phyloP scores from a whole-genome alignment of 2,113 vertebrate species.

The Odocoileus hemionus region DNA sequence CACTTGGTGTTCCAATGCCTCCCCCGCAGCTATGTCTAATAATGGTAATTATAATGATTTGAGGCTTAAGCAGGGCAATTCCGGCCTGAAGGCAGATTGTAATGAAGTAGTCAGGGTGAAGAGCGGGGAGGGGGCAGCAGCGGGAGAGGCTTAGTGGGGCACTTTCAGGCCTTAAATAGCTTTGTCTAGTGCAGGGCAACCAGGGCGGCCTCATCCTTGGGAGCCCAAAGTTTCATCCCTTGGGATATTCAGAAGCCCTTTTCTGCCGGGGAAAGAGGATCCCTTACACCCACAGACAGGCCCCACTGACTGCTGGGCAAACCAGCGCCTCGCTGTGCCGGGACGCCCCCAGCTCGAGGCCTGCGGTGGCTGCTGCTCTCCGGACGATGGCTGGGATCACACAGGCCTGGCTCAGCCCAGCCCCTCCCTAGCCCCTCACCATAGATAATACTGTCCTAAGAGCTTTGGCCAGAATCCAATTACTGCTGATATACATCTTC shows the following conservation, averaged over 20 bases:
- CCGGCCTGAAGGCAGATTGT: slow-evolving; percentile 79
- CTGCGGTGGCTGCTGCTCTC: background rate
- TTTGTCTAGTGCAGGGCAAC: background rate
- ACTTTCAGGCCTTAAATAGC: background rate
- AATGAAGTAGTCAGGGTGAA: slow-evolving; percentile 76
- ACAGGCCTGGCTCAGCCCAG: background rate
- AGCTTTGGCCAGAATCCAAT: slow-evolving; percentile 77
- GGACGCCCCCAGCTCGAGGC: background rate
- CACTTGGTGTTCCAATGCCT: slow-evolving; percentile 77
- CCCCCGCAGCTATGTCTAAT: slow-evolving; percentile 83
- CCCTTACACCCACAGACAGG: background rate
- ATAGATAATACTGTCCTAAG: slow-evolving; percentile 24
- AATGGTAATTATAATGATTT: slow-evolving; percentile 86
- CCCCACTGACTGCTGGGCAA: background rate
- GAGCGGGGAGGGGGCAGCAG: background rate
- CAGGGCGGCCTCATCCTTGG: background rate
- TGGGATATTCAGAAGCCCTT: background rate
- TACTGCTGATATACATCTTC: slow-evolving; percentile 79
- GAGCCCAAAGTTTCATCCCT: background rate
- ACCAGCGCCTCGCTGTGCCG: fast-evolving
- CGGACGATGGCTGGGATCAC: background rate
- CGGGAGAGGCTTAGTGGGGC: background rate
- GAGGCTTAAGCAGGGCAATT: slow-evolving; percentile 80
- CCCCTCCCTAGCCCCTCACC: background rate
- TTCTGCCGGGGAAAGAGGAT: background rate